Evolutionary conservation across 2,113 vertebrate genomes (phyloP), one percentile per base, ranked within the genome.

Genomic region (Sinocyclocheilus anophthalmus): DNA sequence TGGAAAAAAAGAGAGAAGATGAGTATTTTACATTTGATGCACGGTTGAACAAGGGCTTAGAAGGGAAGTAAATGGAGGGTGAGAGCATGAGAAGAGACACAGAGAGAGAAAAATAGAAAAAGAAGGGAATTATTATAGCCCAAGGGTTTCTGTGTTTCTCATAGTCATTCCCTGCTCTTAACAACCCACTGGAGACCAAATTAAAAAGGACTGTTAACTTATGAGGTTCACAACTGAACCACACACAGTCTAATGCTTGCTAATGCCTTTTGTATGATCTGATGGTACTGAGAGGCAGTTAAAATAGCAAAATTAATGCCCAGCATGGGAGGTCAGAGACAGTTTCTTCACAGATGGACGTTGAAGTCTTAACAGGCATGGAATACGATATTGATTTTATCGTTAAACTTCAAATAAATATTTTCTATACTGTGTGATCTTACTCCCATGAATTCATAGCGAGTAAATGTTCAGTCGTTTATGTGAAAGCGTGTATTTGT

Each of bases 221-320:
- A 85, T 83, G 89, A 83, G 83, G 87, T 86, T 87, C 85, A 77
- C 76, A 88, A 80, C 80, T 79, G 57, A 80, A 87, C 75, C 57
- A 80, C 88, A 87, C 84, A 83, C 9, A 26, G 83, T 90, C 85
- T 90, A 88, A 90, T 91, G 77, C 86, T 84, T 59, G 88, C 87
- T 92, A 89, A 91, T 92, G 88, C 83, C 61, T 86, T 89, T 88
- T 88, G 82, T 90, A 89, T 90, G 89, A 91, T 86, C 76, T 89
- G 84, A 91, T 85, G 63, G 33, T 84, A 88, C 75, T 81, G 53
- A 77, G 67, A 85, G 48, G 86, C 82, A 81, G 81, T 87, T 73
- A 84, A 86, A 88, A 90, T 63, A 70, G 87, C 85, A 55, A 84
- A 39, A 84, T 89, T 83, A 83, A 89, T 75, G 78, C 79, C 69